Conservation (phyloP, 1,140 invertebrate species). For the Maconellicoccus hirsutus region DNA sequence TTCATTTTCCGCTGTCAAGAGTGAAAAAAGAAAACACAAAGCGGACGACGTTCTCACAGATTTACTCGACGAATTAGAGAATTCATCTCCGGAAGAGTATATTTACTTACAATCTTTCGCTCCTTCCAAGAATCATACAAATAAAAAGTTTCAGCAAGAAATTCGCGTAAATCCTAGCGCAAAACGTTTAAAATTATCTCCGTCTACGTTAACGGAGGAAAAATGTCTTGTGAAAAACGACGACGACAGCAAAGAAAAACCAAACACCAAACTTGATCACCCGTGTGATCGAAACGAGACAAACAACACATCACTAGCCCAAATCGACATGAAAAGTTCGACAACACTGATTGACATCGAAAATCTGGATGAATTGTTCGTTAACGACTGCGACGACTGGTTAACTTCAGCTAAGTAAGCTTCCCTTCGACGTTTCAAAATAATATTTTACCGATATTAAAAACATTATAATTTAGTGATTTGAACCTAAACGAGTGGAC, state of each 20-base stretch:
- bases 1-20: no score
- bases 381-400: neutral
- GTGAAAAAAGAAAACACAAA: neutral
- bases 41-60: neutral
- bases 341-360: neutral
- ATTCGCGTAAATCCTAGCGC: neutral
- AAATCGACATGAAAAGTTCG: no score
- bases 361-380: neutral
- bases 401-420: no score
- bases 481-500: slow-evolving; percentile 1
- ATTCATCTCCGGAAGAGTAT: neutral
- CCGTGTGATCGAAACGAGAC: no score
- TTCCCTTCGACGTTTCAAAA: no score
- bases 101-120: neutral
- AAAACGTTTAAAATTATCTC: neutral
- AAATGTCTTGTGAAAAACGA: no score
- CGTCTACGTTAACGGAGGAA: no score
- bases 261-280: no score
- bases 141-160: neutral
- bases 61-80: neutral
- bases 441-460: no score
- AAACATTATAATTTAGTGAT: neutral
- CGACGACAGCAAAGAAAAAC: no score
- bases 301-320: no score
- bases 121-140: neutral